A percentile compares a stretch with the other conserved stretches of the same genome.
phyloP scores from a whole-genome alignment of 1,140 invertebrate genomes.

The Musca vetustissima region DNA sequence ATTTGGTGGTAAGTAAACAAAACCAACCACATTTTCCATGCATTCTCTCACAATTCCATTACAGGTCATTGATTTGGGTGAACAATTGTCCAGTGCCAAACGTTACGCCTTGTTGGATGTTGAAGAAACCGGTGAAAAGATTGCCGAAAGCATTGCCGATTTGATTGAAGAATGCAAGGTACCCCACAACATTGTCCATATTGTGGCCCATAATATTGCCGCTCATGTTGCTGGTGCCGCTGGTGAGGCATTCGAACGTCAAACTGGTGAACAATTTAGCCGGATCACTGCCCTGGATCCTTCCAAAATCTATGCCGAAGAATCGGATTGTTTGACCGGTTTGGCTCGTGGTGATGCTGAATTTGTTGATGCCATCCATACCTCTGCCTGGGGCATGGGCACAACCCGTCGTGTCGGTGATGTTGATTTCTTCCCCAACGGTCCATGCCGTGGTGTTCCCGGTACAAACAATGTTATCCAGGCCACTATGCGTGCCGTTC shows the following conservation, averaged over 20 bases:
- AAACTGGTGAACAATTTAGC: constrained; percentile 56
- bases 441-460: constrained; percentile 55
- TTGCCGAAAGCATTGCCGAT: constrained; percentile 41
- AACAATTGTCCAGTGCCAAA: constrained; percentile 45
- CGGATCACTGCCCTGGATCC: constrained; percentile 74
- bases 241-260: constrained; percentile 64
- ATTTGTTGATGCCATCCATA: constrained; percentile 74
- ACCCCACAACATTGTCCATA: constrained; percentile 46
- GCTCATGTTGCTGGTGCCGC: constrained; percentile 61
- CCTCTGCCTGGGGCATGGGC: constrained; percentile 70
- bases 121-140: constrained; percentile 45
- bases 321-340: constrained; percentile 58
- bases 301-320: constrained; percentile 66
- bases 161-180: constrained; percentile 44
- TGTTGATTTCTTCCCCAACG: constrained; percentile 80
- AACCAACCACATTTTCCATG: too few species aligned
- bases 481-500: constrained; percentile 65
- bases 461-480: constrained; percentile 62
- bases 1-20: constrained; percentile 24
- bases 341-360: constrained; percentile 60
- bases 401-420: constrained; percentile 69
- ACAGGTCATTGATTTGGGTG: constrained; percentile 44
- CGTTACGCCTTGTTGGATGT: constrained; percentile 44
- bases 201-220: constrained; percentile 47
- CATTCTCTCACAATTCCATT: background rate